Conservation (phyloP, 2,113 vertebrate species). For the Menidia beryllina region DNA sequence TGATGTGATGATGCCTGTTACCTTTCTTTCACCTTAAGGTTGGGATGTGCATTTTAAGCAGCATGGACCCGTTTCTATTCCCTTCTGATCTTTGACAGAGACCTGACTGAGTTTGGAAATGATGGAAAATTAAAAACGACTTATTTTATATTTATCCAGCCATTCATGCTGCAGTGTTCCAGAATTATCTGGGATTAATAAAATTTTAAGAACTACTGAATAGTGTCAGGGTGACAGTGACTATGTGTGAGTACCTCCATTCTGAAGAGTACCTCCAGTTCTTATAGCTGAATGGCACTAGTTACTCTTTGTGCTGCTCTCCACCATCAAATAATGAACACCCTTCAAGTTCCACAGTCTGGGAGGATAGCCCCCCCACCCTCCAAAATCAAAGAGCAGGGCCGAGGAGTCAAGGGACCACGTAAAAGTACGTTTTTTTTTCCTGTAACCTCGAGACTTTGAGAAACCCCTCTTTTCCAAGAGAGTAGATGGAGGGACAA, state of each 20-base stretch:
- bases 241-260: background rate
- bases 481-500: constrained; percentile 43
- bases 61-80: no score
- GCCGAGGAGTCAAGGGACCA: constrained; percentile 12
- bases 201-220: constrained; percentile 16
- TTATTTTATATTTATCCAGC: no score
- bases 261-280: constrained; percentile 18
- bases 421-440: constrained; percentile 10
- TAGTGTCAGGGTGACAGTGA: constrained; percentile 1
- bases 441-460: constrained; percentile 15
- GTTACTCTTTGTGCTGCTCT: constrained; percentile 22
- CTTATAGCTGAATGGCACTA: constrained; percentile 23
- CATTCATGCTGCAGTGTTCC: no score
- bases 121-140: no score
- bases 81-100: no score
- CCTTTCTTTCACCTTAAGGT: no score
- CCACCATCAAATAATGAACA: constrained; percentile 33
- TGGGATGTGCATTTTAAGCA: no score
- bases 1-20: no score
- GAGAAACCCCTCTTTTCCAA: constrained; percentile 13
- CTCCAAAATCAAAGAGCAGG: background rate
- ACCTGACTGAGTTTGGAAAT: no score
- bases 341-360: constrained; percentile 36
- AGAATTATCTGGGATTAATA: constrained; percentile 31
- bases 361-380: background rate